Percentiles rank a stretch among this genome's conserved stretches.
Conservation (phyloP, 2,888 invertebrate species). For the Argyresthia goedartella region DNA sequence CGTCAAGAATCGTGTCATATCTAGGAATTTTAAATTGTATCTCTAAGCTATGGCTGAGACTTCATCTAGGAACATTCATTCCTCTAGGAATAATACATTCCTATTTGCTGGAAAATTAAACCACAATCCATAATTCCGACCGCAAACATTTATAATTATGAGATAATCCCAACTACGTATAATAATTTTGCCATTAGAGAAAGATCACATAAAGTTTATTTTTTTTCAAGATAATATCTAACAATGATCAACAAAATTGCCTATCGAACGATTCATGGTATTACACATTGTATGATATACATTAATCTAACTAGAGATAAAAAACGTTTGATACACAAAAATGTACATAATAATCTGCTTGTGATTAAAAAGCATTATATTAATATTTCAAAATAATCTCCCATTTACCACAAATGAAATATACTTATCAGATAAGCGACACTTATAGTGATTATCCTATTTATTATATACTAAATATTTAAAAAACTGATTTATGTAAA, state of each 20-base stretch:
- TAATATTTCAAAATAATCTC: constrained; percentile 56
- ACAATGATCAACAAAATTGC: constrained; percentile 59
- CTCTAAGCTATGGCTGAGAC: constrained; percentile 55
- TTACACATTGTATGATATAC: constrained; percentile 42
- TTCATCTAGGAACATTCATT: constrained; percentile 27
- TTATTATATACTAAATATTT: constrained; percentile 7
- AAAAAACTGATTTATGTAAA: constrained; percentile 12
- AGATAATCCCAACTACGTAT: constrained; percentile 38
- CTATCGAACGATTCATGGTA: constrained; percentile 37
- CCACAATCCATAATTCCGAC: neutral
- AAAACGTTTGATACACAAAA: constrained; percentile 23
- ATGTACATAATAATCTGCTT: constrained; percentile 8
- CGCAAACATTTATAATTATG: constrained; percentile 23
- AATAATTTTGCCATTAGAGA: constrained; percentile 41
- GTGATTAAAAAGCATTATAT: constrained; percentile 56
- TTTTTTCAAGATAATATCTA: constrained; percentile 40
- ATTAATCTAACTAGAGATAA: constrained; percentile 42
- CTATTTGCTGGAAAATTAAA: too few species aligned
- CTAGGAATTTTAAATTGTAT: constrained; percentile 42
- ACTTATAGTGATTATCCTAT: constrained; percentile 39
- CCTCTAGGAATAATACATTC: too few species aligned
- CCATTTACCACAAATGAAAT: constrained; percentile 48
- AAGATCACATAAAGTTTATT: constrained; percentile 51
- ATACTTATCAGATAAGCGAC: constrained; percentile 41
- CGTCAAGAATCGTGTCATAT: constrained; percentile 41